Evolutionary conservation across 2,888 invertebrate genomes (phyloP).

Genomic region (Lamellibrachia columna): DNA sequence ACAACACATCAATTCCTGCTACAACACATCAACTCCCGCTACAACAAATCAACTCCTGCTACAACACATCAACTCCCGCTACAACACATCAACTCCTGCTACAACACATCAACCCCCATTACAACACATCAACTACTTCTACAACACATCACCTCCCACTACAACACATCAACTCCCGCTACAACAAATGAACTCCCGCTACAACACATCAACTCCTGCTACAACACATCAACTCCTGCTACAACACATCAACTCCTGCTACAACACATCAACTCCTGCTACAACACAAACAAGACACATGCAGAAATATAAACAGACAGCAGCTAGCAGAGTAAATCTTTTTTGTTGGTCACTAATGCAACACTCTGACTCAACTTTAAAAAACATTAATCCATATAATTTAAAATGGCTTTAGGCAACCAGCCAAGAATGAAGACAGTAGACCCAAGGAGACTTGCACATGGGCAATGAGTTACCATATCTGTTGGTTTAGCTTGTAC

Average conservation of each 20-base stretch:
- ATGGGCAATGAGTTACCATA: no score
- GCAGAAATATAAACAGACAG: background rate
- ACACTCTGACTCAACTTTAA: no score
- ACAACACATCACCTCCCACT: background rate
- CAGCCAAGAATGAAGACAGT: no score
- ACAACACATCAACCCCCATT: background rate
- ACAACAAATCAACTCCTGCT: background rate
- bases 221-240: no score
- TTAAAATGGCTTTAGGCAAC: no score
- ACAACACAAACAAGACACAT: background rate
- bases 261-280: background rate
- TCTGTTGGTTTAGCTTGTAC: no score
- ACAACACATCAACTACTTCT: background rate
- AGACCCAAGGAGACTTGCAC: no score
- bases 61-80: conserved; percentile 18
- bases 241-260: background rate
- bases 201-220: no score
- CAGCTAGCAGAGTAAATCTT: no score
- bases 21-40: background rate
- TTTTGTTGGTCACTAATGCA: no score
- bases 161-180: background rate
- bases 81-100: background rate
- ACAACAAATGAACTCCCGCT: no score
- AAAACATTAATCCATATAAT: no score
- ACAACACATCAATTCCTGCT: background rate